These are phyloP conservation scores for Brachionus angularis DNA, from an alignment of 1,140 invertebrate species.

Conservation along the genomic window DNA sequence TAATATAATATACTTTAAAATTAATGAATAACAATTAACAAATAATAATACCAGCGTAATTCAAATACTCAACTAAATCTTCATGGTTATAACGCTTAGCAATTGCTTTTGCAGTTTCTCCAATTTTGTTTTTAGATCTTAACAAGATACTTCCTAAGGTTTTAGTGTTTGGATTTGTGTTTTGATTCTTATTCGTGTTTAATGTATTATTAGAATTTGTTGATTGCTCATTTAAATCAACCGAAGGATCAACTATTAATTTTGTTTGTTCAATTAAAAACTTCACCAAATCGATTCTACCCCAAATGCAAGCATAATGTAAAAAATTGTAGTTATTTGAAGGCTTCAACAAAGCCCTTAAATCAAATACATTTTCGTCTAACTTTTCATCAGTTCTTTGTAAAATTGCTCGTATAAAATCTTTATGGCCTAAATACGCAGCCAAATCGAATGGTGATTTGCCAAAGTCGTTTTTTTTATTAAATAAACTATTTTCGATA, in stretches of 20 bases:
- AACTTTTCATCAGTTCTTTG: conserved; percentile 28
- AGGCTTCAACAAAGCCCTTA: not conserved
- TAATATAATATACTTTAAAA: no score
- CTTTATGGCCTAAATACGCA: conserved; percentile 21
- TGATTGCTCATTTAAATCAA: not conserved
- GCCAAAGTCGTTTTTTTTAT: conserved; percentile 25
- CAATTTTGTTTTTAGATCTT: conserved; percentile 24
- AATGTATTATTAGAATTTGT: conserved; percentile 25
- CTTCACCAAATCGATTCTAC: conserved; percentile 21
- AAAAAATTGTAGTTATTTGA: conserved; percentile 22
- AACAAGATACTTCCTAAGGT: conserved; percentile 21
- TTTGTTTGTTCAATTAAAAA: conserved; percentile 25
- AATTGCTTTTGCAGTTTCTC: conserved; percentile 5
- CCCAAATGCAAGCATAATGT: conserved; percentile 41
- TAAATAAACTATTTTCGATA: conserved; percentile 15
- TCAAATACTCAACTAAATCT: conserved; percentile 22
- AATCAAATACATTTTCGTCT: conserved; percentile 38
- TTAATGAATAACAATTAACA: not conserved
- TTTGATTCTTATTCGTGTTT: not conserved
- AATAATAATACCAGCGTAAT: conserved; percentile 21
- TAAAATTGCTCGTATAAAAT: conserved; percentile 25
- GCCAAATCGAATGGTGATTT: conserved; percentile 30
- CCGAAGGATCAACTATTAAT: not conserved
- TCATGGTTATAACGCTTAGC: conserved; percentile 11
- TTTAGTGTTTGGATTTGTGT: conserved; percentile 19